These are phyloP conservation scores for Dendrophyllia cribrosa DNA, from an alignment of 64 coral and sea anemone genomes.

Conservation along the genomic window DNA sequence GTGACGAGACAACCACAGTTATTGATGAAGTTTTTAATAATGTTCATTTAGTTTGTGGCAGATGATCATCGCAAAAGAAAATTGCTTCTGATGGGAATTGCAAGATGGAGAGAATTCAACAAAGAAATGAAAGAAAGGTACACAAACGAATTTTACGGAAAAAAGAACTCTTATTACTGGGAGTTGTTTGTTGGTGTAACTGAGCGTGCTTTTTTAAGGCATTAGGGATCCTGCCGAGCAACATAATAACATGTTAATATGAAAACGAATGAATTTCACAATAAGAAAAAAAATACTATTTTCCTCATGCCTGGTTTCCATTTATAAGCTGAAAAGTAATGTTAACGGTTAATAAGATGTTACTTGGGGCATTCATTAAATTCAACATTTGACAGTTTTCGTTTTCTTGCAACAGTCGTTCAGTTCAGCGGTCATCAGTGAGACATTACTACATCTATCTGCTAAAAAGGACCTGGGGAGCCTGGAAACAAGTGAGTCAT, in stretches of 20 bases:
- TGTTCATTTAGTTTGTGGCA: conserved; percentile 38
- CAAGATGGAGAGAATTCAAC: conserved; percentile 49
- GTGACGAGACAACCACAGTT: background rate
- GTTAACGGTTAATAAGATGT: background rate
- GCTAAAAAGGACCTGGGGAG: conserved; percentile 55
- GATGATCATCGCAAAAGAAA: conserved; percentile 11
- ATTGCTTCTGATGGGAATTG: conserved; percentile 18
- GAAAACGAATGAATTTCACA: no score
- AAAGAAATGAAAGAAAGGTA: conserved; percentile 59
- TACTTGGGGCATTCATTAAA: background rate
- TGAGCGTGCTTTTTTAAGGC: no score
- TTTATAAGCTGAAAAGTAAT: no score
- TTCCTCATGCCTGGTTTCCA: no score
- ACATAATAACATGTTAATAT: no score
- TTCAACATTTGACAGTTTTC: background rate
- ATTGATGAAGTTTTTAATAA: background rate
- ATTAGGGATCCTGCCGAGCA: no score
- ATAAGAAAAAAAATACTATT: no score
- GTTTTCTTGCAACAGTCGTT: conserved; percentile 9
- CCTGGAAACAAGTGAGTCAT: conserved; percentile 52
- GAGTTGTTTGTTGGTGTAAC: no score
- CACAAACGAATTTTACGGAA: no score
- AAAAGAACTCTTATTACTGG: no score
- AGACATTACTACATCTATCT: conserved; percentile 64
- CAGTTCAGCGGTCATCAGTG: conserved; percentile 42